Conservation (phyloP, 35 echinoderm and acorn worm species). For the Patiria miniata region DNA sequence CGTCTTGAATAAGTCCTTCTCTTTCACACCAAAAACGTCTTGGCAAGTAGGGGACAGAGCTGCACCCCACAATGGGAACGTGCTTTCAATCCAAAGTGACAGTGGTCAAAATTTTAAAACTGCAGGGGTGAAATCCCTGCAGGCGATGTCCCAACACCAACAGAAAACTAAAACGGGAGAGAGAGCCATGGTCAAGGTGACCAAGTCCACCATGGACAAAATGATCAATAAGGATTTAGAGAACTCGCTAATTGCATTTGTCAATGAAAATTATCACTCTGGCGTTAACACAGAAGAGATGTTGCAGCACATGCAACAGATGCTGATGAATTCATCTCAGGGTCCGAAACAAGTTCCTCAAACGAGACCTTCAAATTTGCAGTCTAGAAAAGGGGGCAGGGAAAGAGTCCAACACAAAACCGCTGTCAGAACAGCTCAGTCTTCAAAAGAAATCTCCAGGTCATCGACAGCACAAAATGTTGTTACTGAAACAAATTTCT, state of each 20-base stretch:
- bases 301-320: neutral
- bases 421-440: neutral
- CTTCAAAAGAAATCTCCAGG: neutral
- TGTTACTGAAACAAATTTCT: neutral
- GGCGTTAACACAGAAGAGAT: neutral
- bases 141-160: neutral
- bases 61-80: neutral
- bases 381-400: neutral
- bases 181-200: neutral
- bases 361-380: neutral
- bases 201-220: neutral
- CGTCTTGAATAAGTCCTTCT: neutral
- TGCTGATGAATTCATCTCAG: neutral
- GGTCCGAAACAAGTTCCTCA: neutral
- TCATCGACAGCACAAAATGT: neutral
- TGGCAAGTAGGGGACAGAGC: neutral
- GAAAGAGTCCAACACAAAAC: neutral
- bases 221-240: conserved; percentile 13
- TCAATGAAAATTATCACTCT: neutral
- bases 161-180: neutral
- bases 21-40: neutral
- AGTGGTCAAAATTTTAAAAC: neutral
- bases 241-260: neutral
- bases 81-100: neutral
- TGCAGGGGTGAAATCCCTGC: neutral